Conservation (phyloP, 2,797 vertebrate genomes). For the Bovichtus diacanthus region DNA sequence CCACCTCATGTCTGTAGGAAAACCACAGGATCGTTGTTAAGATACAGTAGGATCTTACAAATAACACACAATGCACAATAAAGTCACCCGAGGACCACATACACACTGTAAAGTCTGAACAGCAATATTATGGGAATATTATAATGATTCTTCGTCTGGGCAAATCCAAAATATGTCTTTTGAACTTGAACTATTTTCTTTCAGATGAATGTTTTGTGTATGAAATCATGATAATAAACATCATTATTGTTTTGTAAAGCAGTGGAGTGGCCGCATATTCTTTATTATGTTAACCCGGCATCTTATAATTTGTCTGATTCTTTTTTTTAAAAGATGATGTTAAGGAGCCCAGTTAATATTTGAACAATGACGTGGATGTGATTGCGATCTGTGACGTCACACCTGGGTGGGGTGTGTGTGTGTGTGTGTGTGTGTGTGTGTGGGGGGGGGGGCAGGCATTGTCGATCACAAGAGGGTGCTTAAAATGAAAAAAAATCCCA, state of each 20-base stretch:
- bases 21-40: conserved; percentile 30
- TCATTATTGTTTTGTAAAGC: conserved; percentile 82
- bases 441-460: too few species aligned
- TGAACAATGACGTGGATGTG: conserved; percentile 1
- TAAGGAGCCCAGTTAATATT: background rate
- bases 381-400: conserved; percentile 7
- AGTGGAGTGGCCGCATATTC: conserved; percentile 61
- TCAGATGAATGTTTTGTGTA: conserved; percentile 70
- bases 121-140: conserved; percentile 34
- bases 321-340: background rate
- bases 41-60: conserved; percentile 21
- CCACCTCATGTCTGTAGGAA: conserved; percentile 32
- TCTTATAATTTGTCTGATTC: background rate
- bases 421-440: too few species aligned
- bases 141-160: conserved; percentile 25
- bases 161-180: conserved; percentile 30
- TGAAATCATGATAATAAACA: conserved; percentile 70
- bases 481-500: conserved; percentile 16
- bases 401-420: background rate
- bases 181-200: conserved; percentile 50
- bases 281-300: conserved; percentile 9
- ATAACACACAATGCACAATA: conserved; percentile 31
- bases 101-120: conserved; percentile 23
- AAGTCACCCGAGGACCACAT: conserved; percentile 24
- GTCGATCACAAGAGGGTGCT: background rate